Evolutionary conservation across 2,797 vertebrate species (phyloP).

Genomic region (Rhinogobio ventralis): DNA sequence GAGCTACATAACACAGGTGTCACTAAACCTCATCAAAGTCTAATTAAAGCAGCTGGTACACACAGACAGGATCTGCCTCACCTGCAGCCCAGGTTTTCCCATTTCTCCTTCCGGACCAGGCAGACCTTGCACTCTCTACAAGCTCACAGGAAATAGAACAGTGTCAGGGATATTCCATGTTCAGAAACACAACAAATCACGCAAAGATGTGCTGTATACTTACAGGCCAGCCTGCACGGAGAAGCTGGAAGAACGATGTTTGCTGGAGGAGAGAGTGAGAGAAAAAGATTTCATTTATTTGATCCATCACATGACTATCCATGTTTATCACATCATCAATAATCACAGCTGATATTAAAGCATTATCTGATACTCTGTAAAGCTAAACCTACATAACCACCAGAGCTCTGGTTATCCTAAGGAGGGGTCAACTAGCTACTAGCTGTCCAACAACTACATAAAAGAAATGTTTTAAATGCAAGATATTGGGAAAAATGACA

Average conservation of each 20-base stretch:
- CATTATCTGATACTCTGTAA: not conserved
- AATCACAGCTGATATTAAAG: not conserved
- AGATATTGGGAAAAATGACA: not conserved
- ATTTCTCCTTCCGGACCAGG: slow-evolving; percentile 81
- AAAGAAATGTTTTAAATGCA: not conserved
- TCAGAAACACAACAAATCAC: not conserved
- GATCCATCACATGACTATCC: not conserved
- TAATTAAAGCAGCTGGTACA: slow-evolving; percentile 19
- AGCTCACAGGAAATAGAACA: slow-evolving; percentile 70
- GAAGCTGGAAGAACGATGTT: slow-evolving; percentile 86
- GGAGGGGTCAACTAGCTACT: not conserved
- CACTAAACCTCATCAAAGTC: not conserved
- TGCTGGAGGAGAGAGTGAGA: slow-evolving; percentile 70
- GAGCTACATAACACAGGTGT: slow-evolving; percentile 10
- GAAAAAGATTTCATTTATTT: not conserved
- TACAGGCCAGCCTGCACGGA: slow-evolving; percentile 87
- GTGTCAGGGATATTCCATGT: slow-evolving; percentile 56
- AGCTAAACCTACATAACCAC: not conserved
- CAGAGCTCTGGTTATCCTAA: not conserved
- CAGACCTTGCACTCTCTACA: slow-evolving; percentile 81
- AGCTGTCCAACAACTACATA: not conserved
- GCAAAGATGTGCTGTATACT: slow-evolving; percentile 69
- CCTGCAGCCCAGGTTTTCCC: slow-evolving; percentile 82
- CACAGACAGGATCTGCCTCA: slow-evolving; percentile 63
- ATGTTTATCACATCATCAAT: not conserved